These are phyloP conservation scores for Rachycentron canadum DNA, from an alignment of 2,797 vertebrate genomes.

Conservation along the genomic window DNA sequence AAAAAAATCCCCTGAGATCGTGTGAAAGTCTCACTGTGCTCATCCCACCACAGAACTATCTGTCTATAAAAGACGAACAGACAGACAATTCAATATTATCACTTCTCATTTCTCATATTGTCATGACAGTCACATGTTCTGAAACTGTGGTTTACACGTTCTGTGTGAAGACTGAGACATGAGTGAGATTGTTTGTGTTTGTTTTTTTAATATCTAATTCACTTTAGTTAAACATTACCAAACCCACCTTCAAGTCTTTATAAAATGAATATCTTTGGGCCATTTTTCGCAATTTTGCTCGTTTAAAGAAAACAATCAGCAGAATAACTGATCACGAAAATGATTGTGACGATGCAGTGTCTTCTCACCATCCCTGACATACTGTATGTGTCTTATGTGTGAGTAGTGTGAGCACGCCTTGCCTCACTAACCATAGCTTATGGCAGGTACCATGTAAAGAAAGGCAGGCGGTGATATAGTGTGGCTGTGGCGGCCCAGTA, in stretches of 20 bases:
- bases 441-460: neutral
- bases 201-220: too few relatives aligned
- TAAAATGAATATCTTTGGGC: neutral
- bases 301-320: neutral
- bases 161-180: neutral
- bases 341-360: neutral
- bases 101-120: neutral
- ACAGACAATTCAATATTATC: neutral
- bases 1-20: constrained; percentile 34
- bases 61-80: constrained; percentile 2
- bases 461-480: constrained; percentile 37
- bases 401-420: neutral
- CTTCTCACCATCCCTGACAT: neutral
- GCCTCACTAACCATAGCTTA: constrained; percentile 12
- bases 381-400: neutral
- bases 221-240: neutral
- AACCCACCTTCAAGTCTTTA: neutral
- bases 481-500: constrained; percentile 5
- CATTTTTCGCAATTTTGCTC: neutral
- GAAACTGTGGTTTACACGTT: neutral
- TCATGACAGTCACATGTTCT: neutral
- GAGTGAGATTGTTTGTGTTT: too few relatives aligned
- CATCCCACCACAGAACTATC: neutral
- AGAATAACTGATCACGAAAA: neutral
- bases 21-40: constrained; percentile 26